Evolutionary conservation across 2,797 vertebrate species (phyloP), one percentile per base, ranked within the genome.

Genomic region (Macropodus opercularis): DNA sequence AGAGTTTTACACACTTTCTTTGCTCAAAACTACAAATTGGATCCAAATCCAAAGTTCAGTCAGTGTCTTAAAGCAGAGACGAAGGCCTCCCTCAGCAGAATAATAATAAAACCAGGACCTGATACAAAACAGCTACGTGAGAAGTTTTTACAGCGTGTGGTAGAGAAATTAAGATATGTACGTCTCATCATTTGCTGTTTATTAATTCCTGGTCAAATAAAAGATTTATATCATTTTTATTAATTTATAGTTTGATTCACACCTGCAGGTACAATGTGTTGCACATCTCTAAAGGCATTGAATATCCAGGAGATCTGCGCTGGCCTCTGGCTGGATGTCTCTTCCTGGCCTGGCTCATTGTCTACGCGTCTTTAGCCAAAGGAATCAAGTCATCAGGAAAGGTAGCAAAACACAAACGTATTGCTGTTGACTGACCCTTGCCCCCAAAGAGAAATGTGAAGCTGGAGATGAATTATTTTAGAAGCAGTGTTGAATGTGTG

Each of bases 321-420:
- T 98, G 97, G 96, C 92, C 96, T 23, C 87, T 99, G 65, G 97
- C 94, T 3, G 89, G 95, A 0, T 95, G 95, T 52, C 94, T 99
- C 54, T 90, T 95, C 64, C 80, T 99, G 79, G 98, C 97, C 53
- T 99, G 98, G 98, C 59, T 95, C 47, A 98, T 99, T 46, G 98
- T 99, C 36, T 99, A 99, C 4, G 92, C 92, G 0, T 99, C 96
- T 26, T 90, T 99, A 74, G 96, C 97, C 44, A 98, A 98, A 93
- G 98, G 98, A 82, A 99, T 99, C 92, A 99, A 99, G 91, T 95
- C 96, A 55, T 99, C 98, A 26, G 98, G 98, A 80, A 99, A 99
- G 92, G 98, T 99, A 80, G 68, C 5, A 4, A 31, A 52, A 53
- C n/a, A 41, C 24, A 49, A 9, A 21, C 1, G 21, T 3, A 42